Evolutionary conservation across 2,797 vertebrate genomes (phyloP).

Genomic region (Hemitrygon akajei): DNA sequence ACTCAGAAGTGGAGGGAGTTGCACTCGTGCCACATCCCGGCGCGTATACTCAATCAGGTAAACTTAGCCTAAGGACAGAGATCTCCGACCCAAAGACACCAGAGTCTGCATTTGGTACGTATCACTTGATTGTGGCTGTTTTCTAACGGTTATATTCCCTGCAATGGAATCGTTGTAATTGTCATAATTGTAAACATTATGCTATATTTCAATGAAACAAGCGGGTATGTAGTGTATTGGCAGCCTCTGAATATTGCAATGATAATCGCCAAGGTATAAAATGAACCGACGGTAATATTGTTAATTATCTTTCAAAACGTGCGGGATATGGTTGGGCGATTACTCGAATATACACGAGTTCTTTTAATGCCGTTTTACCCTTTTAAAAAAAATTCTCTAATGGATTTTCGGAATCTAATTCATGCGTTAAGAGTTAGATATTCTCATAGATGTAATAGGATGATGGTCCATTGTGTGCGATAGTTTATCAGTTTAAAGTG

Average conservation of each 20-base stretch:
- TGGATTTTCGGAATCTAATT: not conserved
- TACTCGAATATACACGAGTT: not conserved
- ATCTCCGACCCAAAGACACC: not conserved
- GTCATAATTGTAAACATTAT: not conserved
- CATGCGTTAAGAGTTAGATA: not conserved
- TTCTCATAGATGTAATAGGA: not conserved
- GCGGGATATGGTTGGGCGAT: not conserved
- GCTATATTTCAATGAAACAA: not conserved
- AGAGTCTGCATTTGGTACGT: not conserved
- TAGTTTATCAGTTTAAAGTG: not conserved
- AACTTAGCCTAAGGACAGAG: not conserved
- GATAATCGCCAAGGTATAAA: not conserved
- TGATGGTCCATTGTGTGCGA: not conserved
- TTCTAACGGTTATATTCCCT: not conserved
- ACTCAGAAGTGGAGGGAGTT: not conserved
- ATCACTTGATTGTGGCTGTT: not conserved
- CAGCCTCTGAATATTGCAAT: not conserved
- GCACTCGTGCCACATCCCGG: too few species aligned
- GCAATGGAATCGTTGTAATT: not conserved
- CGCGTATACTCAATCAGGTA: not conserved
- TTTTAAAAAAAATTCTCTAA: too few species aligned
- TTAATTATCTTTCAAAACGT: not conserved
- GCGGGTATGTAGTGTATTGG: not conserved
- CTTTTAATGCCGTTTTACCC: too few species aligned
- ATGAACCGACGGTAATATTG: not conserved